Conservation (phyloP, 1,140 invertebrate species). For the Habropoda laboriosa region DNA sequence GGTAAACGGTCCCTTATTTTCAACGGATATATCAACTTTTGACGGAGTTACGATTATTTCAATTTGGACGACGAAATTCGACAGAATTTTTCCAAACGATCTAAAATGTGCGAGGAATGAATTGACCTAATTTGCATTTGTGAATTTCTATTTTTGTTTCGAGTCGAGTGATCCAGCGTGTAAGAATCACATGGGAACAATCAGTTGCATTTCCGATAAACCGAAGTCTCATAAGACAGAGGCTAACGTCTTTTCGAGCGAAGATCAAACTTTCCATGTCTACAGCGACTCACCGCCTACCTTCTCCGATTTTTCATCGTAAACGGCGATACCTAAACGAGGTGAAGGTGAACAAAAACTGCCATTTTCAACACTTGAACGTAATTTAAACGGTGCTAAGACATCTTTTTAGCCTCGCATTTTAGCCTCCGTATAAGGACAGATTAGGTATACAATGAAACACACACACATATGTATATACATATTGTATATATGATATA, state of each 20-base stretch:
- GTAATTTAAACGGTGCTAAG: conserved; percentile 4
- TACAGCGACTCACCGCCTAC: conserved; percentile 66
- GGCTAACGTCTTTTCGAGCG: conserved; percentile 30
- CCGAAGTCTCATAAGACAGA: conserved; percentile 43
- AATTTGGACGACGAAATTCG: no score
- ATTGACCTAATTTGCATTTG: conserved; percentile 22
- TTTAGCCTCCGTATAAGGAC: neutral
- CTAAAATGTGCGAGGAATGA: neutral
- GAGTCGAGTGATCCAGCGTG: conserved; percentile 56
- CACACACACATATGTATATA: no score
- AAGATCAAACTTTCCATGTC: conserved; percentile 55
- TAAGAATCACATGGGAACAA: conserved; percentile 50
- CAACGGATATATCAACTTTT: no score
- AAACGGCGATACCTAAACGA: conserved; percentile 29
- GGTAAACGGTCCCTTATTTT: no score
- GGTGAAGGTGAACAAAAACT: neutral
- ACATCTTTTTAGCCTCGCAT: conserved; percentile 17
- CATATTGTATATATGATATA: no score
- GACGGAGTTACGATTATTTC: no score
- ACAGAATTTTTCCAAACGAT: no score
- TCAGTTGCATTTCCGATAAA: conserved; percentile 63
- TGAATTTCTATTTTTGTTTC: conserved; percentile 32
- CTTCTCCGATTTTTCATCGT: conserved; percentile 67
- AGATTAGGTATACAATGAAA: neutral
- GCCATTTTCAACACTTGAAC: neutral